Conservation (phyloP, 2,113 vertebrate genomes). For the Columba janthina region DNA sequence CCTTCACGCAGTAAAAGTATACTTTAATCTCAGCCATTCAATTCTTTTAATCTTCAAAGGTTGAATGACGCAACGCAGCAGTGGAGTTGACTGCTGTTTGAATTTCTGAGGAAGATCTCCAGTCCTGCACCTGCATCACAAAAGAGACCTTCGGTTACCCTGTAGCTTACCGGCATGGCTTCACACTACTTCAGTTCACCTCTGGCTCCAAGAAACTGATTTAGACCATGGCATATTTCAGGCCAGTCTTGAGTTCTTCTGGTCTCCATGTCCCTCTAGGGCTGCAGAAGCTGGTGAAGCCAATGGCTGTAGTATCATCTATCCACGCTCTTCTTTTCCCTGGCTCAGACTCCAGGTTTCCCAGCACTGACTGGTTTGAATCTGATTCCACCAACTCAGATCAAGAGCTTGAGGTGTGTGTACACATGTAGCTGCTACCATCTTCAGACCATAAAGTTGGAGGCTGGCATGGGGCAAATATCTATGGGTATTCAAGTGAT, state of each 20-base stretch:
- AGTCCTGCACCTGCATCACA: not conserved
- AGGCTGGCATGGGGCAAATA: not conserved
- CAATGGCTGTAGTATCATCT: not conserved
- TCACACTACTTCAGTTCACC: not conserved
- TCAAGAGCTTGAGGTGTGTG: not conserved
- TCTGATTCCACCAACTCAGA: not conserved
- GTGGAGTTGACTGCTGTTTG: not conserved
- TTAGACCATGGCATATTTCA: not conserved
- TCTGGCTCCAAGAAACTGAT: not conserved
- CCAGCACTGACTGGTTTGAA: not conserved
- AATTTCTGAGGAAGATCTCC: not conserved
- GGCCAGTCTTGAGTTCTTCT: not conserved
- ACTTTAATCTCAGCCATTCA: conserved; percentile 12
- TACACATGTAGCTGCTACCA: not conserved
- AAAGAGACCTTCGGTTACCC: not conserved
- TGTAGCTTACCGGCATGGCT: not conserved
- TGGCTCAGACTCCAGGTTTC: not conserved
- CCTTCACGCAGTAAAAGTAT: not conserved
- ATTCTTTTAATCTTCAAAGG: conserved; percentile 43
- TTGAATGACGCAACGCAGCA: not conserved
- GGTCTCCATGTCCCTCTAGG: not conserved
- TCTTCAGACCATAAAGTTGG: not conserved
- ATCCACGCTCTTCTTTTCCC: not conserved
- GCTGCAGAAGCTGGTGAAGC: not conserved
- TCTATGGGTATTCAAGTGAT: not conserved